Evolutionary conservation across 2,888 invertebrate species (phyloP).

Genomic region (Patella ulyssiponensis): DNA sequence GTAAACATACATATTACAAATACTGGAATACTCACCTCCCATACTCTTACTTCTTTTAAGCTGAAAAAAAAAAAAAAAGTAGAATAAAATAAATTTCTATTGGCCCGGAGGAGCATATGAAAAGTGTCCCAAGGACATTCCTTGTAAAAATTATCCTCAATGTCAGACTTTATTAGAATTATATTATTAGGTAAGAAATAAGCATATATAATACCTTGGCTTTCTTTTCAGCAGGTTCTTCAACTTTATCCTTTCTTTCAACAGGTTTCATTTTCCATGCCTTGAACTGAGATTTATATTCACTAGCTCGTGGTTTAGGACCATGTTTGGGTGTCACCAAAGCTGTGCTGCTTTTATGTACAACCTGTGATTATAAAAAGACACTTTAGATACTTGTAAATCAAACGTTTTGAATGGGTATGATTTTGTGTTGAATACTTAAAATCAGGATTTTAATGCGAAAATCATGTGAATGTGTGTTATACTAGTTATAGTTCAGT

Average conservation of each 20-base stretch:
- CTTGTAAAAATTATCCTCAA: not conserved
- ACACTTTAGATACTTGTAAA: not conserved
- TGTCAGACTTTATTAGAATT: not conserved
- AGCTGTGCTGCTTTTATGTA: slow-evolving; percentile 64
- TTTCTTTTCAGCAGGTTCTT: slow-evolving; percentile 31
- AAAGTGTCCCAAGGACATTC: too few relatives aligned
- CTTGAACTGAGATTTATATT: slow-evolving; percentile 64
- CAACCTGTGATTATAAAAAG: slow-evolving; percentile 49
- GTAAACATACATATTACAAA: not conserved
- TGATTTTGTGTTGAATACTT: too few relatives aligned
- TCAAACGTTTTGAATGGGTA: too few relatives aligned
- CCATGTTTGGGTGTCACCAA: slow-evolving; percentile 54
- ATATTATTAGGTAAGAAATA: not conserved
- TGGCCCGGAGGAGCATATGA: too few relatives aligned
- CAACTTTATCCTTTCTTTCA: slow-evolving; percentile 30
- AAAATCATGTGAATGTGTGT: too few relatives aligned
- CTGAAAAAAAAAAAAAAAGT: slow-evolving; percentile 44
- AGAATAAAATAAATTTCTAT: not conserved
- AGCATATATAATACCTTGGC: slow-evolving; percentile 1
- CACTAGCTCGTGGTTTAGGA: slow-evolving; percentile 53
- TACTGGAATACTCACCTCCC: slow-evolving; percentile 55
- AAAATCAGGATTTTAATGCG: too few relatives aligned
- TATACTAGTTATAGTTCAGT: too few relatives aligned
- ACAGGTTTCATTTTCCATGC: slow-evolving; percentile 41
- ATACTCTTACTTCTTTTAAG: slow-evolving; percentile 63